These are phyloP conservation scores for Forbesichthys agassizii DNA, from an alignment of 2,113 vertebrate genomes.

Conservation along the genomic window DNA sequence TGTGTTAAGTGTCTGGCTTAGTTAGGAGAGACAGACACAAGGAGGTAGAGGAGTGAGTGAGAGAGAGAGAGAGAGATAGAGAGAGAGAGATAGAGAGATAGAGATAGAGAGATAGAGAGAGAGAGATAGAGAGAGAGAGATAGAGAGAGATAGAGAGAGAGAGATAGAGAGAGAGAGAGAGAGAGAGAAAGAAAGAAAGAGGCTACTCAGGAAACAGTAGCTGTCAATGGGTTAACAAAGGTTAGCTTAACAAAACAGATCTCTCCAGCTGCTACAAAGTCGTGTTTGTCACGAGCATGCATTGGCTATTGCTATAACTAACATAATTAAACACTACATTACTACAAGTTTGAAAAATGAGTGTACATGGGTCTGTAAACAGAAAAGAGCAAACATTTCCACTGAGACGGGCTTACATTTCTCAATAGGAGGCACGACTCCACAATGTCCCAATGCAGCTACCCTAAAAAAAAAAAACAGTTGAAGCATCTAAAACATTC, in stretches of 20 bases:
- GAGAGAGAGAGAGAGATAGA: constrained; percentile 6
- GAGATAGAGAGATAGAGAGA: neutral
- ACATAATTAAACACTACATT: constrained; percentile 29
- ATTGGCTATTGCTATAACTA: constrained; percentile 15
- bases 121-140: constrained; percentile 2
- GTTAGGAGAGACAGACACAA: neutral
- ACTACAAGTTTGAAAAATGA: constrained; percentile 13
- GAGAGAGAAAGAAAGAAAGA: neutral
- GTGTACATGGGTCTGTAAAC: neutral
- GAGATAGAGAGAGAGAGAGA: constrained; percentile 1
- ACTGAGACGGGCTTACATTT: constrained; percentile 13
- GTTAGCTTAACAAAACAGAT: constrained; percentile 29
- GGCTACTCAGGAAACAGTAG: neutral
- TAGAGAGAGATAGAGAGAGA: neutral
- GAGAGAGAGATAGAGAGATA: neutral
- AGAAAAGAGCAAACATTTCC: constrained; percentile 12
- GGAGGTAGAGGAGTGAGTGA: neutral
- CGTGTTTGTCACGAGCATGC: constrained; percentile 19
- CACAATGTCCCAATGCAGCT: constrained; percentile 14
- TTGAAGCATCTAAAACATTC: neutral
- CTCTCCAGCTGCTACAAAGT: constrained; percentile 3
- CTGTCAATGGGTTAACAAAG: constrained; percentile 1
- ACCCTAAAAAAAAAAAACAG: neutral
- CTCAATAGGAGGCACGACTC: neutral
- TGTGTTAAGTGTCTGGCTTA: constrained; percentile 42